Conservation (phyloP, 2,888 invertebrate genomes). For the Eupithecia vulgata region DNA sequence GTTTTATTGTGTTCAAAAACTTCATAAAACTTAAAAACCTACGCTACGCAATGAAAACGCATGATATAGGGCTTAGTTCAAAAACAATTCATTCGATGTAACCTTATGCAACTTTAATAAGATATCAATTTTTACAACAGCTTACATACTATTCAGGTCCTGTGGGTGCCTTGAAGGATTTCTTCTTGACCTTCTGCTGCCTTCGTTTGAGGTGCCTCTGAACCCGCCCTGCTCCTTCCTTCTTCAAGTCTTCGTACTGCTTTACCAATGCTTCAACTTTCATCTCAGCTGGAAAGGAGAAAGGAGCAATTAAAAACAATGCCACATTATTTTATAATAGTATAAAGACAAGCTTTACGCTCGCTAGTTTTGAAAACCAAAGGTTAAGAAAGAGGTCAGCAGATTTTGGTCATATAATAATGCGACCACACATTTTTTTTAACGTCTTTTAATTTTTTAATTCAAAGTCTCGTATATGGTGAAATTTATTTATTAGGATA, state of each 20-base stretch:
- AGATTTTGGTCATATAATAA: no score
- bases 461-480: no score
- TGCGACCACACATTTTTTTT: no score
- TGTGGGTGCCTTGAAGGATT: constrained; percentile 67
- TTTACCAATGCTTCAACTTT: constrained; percentile 89
- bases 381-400: no score
- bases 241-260: constrained; percentile 91
- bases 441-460: no score
- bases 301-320: neutral
- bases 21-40: neutral
- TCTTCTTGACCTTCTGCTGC: constrained; percentile 88
- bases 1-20: no score
- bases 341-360: no score
- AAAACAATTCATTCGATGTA: neutral
- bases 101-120: neutral
- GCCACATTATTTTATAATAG: neutral
- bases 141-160: constrained; percentile 43
- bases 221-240: constrained; percentile 87
- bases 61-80: neutral
- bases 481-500: no score
- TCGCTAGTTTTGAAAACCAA: no score
- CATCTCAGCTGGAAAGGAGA: constrained; percentile 87
- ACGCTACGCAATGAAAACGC: neutral
- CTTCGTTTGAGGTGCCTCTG: constrained; percentile 92
- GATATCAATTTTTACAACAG: neutral